These are phyloP conservation scores for Aphelinus certus DNA, from an alignment of 1,140 invertebrate genomes.

Conservation along the genomic window DNA sequence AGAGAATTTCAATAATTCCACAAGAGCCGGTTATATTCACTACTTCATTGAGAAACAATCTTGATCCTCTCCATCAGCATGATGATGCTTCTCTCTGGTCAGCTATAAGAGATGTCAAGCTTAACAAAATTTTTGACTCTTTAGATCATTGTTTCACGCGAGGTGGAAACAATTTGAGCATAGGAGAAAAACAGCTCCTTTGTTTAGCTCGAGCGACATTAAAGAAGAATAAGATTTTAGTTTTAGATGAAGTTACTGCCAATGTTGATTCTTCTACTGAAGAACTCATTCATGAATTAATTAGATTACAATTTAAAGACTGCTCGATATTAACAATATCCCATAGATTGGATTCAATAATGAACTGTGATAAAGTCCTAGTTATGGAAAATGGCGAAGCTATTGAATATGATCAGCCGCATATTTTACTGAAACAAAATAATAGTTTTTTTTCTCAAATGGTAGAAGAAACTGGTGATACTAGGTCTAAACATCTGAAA, in stretches of 20 bases:
- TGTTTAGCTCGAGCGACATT: conserved; percentile 72
- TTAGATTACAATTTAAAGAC: conserved; percentile 49
- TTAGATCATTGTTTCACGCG: conserved; percentile 7
- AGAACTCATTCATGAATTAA: conserved; percentile 52
- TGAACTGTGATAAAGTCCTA: conserved; percentile 26
- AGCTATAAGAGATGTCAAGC: conserved; percentile 35
- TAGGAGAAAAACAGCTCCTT: conserved; percentile 62
- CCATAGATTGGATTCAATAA: conserved; percentile 50
- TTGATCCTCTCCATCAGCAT: conserved; percentile 18
- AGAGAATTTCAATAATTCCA: conserved; percentile 17
- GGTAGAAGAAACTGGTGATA: conserved; percentile 14
- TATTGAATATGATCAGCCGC: conserved; percentile 40
- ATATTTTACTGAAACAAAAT: not conserved
- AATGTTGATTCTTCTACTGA: conserved; percentile 61
- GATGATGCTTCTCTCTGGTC: conserved; percentile 9
- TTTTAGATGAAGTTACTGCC: conserved; percentile 70
- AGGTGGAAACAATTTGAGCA: conserved; percentile 11
- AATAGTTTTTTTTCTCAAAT: conserved; percentile 11
- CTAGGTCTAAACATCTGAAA: not conserved
- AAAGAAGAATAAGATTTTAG: conserved; percentile 68
- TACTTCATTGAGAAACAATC: not conserved
- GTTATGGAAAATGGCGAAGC: conserved; percentile 9
- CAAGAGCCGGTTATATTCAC: conserved; percentile 21
- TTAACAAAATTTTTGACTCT: conserved; percentile 69
- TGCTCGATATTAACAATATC: conserved; percentile 71